A percentile compares a stretch with the other conserved stretches of the same genome.
phyloP scores from a whole-genome alignment of 2,113 vertebrate species.

The Tonatia bakeri region DNA sequence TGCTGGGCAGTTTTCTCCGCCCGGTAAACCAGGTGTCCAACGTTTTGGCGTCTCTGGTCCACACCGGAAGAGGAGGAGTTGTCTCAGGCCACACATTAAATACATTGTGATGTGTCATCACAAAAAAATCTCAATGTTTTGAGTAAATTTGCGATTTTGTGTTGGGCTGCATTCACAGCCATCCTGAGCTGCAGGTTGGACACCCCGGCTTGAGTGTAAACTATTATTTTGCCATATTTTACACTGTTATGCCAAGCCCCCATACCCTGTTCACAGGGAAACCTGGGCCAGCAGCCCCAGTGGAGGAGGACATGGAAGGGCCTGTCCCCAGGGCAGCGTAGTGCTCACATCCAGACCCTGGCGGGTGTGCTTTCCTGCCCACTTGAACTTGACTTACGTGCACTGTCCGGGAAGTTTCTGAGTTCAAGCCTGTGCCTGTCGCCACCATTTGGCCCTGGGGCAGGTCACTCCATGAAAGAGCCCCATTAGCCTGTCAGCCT shows the following conservation, averaged over 20 bases:
- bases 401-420: neutral
- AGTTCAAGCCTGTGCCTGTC: neutral
- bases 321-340: rapidly evolving
- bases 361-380: rapidly evolving
- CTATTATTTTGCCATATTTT: neutral
- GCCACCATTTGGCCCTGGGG: neutral
- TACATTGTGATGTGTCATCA: too few species aligned
- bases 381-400: too few species aligned
- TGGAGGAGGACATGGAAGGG: rapidly evolving
- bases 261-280: neutral
- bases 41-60: too few species aligned
- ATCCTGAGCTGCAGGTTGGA: too few species aligned
- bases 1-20: neutral
- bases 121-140: too few species aligned
- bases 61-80: too few species aligned
- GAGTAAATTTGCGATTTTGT: too few species aligned
- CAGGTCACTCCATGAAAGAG: neutral
- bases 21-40: neutral
- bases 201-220: too few species aligned
- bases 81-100: too few species aligned
- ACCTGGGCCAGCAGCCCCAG: neutral
- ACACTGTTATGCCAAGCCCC: neutral
- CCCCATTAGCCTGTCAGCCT: neutral
- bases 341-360: rapidly evolving
- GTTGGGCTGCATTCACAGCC: too few species aligned